Evolutionary conservation across 2,113 vertebrate species (phyloP).

Genomic region (Potamarius usumacintae): DNA sequence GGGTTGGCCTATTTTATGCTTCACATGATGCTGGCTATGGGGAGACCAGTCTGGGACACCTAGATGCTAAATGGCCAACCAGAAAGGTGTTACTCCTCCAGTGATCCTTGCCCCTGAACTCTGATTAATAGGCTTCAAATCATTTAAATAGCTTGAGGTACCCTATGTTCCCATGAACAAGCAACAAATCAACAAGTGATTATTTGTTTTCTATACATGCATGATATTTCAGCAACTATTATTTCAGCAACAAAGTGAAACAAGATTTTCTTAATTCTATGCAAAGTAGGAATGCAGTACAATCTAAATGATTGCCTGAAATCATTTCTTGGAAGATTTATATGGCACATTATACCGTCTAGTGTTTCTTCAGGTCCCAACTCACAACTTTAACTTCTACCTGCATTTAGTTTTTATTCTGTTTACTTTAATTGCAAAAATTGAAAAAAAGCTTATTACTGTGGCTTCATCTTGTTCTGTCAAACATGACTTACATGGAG

Average conservation of each 20-base stretch:
- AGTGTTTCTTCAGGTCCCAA: background rate
- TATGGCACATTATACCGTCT: too few relatives aligned
- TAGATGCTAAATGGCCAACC: too few relatives aligned
- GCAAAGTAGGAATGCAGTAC: background rate
- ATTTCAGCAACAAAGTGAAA: too few relatives aligned
- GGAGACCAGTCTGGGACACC: too few relatives aligned
- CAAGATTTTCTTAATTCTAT: background rate
- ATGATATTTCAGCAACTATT: too few relatives aligned
- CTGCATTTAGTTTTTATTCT: background rate
- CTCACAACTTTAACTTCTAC: background rate
- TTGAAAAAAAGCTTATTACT: background rate
- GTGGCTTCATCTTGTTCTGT: background rate
- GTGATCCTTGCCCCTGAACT: too few relatives aligned
- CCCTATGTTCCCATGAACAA: background rate
- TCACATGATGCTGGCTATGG: too few relatives aligned
- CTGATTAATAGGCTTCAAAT: background rate
- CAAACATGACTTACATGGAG: background rate
- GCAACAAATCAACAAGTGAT: background rate
- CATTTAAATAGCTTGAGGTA: too few relatives aligned
- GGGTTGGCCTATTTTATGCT: too few relatives aligned
- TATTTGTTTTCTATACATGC: background rate
- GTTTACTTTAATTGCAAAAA: background rate
- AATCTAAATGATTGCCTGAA: background rate
- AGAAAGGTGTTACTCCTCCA: too few relatives aligned
- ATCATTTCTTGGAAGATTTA: background rate